Base-by-base conservation (phyloP, 2,888 invertebrate species). In the Acanthopleura granulata region DNA sequence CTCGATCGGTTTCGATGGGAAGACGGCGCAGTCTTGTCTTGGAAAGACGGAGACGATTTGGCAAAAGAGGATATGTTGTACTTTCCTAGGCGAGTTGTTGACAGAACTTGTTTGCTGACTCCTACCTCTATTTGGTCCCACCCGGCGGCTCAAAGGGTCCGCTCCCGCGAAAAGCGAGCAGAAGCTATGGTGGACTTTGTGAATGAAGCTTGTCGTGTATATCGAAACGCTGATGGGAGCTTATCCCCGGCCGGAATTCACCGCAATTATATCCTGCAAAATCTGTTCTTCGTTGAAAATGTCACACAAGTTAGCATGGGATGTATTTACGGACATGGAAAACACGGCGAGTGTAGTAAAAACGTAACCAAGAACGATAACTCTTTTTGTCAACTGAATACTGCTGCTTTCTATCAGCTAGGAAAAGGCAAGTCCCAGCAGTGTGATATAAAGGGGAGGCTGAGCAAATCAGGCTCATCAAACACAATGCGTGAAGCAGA, bases 121-220 rank as follows among this genome's bases (percentile, higher is more conserved):
- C 71, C 70, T 61, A 66, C 70, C 62, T 18, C 74, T 62, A 16
- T 66, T 22, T 40, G 51, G 49, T 16, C 72, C 25, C 61, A 71
- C 50, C 74, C 76, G n/a, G 69, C 62, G 61, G 77, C 82, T 61
- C 14, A 57, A 16, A 57, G 62, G 49, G 11, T 22, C 72, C 66
- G 25, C 18, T 22, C 16, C 25, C 16, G 6, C 22, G 40, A 72
- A 0, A 83, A 81, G 76, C 78, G 57, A 16, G 40, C 49, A 12
- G 18, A 76, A 11, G 72, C 78, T 3, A 30, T 30, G 11, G n/a
- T 77, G 12, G 72, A 78, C 9, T 86, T 83, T 76, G 79, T 88
- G 0, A 89, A 89, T 78, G 40, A 70, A n/a, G 75, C 81, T 18
- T 89, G 89, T 74, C 69, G 77, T 30, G 83, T 83, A 18, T 89